Base-by-base conservation (phyloP, 2,888 invertebrate genomes). In the Cheilosia vulpina region DNA sequence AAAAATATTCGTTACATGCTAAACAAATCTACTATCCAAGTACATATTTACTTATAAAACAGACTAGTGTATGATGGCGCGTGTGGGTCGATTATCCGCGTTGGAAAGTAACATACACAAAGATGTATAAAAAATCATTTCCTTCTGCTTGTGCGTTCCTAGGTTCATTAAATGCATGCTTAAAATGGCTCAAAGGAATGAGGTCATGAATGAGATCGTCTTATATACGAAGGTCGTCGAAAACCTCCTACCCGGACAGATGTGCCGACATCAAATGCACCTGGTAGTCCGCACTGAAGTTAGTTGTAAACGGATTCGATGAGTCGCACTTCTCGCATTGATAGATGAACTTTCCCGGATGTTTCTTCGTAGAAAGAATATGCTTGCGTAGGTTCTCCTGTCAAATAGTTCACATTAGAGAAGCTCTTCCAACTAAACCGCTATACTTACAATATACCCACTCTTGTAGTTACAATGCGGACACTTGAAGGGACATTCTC, bases 311-410 rank as follows among this genome's bases (percentile, higher is more conserved):
- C 66, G 11, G 21, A 17, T 50, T 62, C 6, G 19, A 58, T 9
- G 80, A 78, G 5, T 63, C 88, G 90, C 97, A 97, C 63, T 94
- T 93, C 69, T 93, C 93, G 90, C 98, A 98, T 79, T 95, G 94
- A 92, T 98, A 98, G 52, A 98, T 94, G 78, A 93, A 94, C 89
- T 95, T 94, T 1, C 96, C 97, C 0, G 94, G 94, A 92, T 98
- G 98, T 66, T 96, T 95, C 72, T 94, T 95, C 11, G 96, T 96
- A 43, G 94, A 95, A 0, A 97, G 92, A 2, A 97, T 95, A 92
- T 98, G 98, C 89, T 98, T 97, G 4, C 98, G 94, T 13, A 98
- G 94, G 91, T 98, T 98, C 91, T 97, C 98, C 95, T 96, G 92
- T 21, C 92, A 91, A 88, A 77, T 27, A 80, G 53, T 50, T 21